Percentiles rank a stretch among this genome's conserved stretches.
Conservation (phyloP, 2,888 invertebrate species). For the Lasioglossum marginatum region DNA sequence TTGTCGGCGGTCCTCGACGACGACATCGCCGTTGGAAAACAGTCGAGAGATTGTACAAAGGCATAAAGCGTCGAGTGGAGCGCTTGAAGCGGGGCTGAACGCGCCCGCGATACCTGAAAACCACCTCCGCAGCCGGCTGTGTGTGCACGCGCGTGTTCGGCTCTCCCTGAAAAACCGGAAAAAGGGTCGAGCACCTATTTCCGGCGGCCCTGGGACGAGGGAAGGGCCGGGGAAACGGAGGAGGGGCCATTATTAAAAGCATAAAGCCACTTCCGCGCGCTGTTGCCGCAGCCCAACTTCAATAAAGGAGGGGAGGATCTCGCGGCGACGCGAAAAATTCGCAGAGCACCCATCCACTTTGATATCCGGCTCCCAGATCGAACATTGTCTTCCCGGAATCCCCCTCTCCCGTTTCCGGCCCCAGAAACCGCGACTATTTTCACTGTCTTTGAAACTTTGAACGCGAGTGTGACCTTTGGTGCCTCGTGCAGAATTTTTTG, state of each 20-base stretch:
- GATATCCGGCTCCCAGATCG: not conserved
- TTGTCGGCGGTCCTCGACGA: constrained; percentile 18
- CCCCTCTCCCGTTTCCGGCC: not conserved
- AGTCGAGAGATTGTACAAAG: constrained; percentile 52
- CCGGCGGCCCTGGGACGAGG: constrained; percentile 44
- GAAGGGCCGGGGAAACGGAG: not conserved
- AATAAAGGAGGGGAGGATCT: constrained; percentile 54
- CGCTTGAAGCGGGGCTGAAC: constrained; percentile 24
- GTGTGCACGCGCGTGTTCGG: constrained; percentile 36
- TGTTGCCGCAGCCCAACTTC: constrained; percentile 45
- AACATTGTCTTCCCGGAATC: constrained; percentile 7
- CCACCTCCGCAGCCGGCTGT: constrained; percentile 21
- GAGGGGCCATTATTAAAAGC: constrained; percentile 67
- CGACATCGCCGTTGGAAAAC: constrained; percentile 37
- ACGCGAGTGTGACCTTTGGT: not conserved
- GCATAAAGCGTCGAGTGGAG: constrained; percentile 46
- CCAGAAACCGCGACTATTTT: not conserved
- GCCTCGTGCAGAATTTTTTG: not conserved
- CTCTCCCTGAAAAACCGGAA: constrained; percentile 60
- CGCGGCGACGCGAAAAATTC: constrained; percentile 6
- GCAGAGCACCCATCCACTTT: not conserved
- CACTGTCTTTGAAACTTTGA: not conserved
- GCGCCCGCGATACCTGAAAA: constrained; percentile 25
- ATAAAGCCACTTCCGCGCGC: constrained; percentile 69
- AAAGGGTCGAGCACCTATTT: constrained; percentile 71